Conservation (phyloP, 2,888 invertebrate species). For the Chrysotoxum bicinctum region DNA sequence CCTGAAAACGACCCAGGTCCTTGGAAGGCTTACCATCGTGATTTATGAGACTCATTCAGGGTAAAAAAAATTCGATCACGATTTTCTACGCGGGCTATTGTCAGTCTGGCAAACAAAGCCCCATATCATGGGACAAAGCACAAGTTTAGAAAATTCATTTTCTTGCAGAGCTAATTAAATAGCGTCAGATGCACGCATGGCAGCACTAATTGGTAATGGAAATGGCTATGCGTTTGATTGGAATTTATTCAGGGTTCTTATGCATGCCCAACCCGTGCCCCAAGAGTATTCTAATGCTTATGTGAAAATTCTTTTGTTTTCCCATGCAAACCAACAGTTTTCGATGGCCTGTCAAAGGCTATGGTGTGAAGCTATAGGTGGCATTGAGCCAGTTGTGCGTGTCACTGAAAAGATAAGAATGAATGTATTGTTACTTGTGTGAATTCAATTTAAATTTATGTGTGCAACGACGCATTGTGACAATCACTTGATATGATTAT, state of each 20-base stretch:
- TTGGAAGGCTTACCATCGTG: conserved; percentile 2
- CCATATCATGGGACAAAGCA: conserved; percentile 1
- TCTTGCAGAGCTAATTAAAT: conserved; percentile 18
- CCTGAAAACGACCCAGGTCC: conserved; percentile 1
- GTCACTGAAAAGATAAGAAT: neutral
- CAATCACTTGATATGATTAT: neutral
- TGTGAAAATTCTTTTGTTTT: conserved; percentile 5
- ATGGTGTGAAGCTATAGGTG: neutral
- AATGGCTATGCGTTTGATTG: conserved; percentile 17
- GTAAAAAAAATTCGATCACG: conserved; percentile 10
- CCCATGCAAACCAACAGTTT: neutral
- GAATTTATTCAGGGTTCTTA: neutral
- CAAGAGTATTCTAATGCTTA: neutral
- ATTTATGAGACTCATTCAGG: conserved; percentile 10
- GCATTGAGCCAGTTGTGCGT: neutral
- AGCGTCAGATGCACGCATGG: neutral
- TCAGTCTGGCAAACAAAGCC: conserved; percentile 15
- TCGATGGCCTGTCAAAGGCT: neutral
- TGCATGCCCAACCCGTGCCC: neutral
- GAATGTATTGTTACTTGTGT: neutral
- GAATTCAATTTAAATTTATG: conserved; percentile 9
- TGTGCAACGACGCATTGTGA: conserved; percentile 6
- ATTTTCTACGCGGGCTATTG: neutral
- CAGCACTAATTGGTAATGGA: neutral
- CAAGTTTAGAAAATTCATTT: neutral